Percentiles rank a stretch among this genome's conserved stretches.
Evolutionary conservation across 2,888 invertebrate genomes (phyloP).

Genomic region (Troides helena): DNA sequence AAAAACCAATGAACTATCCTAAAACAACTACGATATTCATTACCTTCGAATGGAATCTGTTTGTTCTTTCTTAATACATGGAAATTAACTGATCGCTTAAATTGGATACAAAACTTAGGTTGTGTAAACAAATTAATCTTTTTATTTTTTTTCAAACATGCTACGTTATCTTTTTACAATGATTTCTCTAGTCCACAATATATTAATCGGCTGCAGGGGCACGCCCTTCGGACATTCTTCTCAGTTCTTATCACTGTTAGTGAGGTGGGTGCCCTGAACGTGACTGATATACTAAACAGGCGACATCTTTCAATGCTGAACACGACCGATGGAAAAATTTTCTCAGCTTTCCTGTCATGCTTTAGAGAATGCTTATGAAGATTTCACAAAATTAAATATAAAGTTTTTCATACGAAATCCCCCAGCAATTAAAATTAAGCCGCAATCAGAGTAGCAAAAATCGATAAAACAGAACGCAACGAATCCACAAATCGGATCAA

Average conservation of each 20-base stretch:
- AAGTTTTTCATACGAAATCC: background rate
- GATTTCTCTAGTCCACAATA: slow-evolving; percentile 1
- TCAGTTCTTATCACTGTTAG: slow-evolving; percentile 44
- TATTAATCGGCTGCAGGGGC: slow-evolving; percentile 24
- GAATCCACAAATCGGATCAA: slow-evolving; percentile 52
- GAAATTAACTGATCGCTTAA: too few relatives aligned
- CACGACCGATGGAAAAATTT: slow-evolving; percentile 42
- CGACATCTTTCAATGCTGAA: slow-evolving; percentile 44
- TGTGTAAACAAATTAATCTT: too few relatives aligned
- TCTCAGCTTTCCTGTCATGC: background rate
- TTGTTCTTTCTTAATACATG: background rate
- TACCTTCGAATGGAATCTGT: too few relatives aligned
- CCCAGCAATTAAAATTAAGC: slow-evolving; percentile 9
- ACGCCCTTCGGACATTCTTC: slow-evolving; percentile 27
- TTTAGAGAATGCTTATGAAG: background rate
- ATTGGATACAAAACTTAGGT: too few relatives aligned
- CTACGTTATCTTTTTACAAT: background rate
- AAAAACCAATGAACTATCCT: too few relatives aligned
- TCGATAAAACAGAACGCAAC: slow-evolving; percentile 39
- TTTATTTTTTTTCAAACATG: too few relatives aligned
- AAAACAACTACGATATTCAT: too few relatives aligned
- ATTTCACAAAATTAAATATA: background rate
- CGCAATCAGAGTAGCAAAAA: slow-evolving; percentile 27
- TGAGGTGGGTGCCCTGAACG: slow-evolving; percentile 50
- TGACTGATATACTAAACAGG: slow-evolving; percentile 56